Conservation (phyloP, 92 coral and sea anemone genomes). For the Heteractis magnifica region DNA sequence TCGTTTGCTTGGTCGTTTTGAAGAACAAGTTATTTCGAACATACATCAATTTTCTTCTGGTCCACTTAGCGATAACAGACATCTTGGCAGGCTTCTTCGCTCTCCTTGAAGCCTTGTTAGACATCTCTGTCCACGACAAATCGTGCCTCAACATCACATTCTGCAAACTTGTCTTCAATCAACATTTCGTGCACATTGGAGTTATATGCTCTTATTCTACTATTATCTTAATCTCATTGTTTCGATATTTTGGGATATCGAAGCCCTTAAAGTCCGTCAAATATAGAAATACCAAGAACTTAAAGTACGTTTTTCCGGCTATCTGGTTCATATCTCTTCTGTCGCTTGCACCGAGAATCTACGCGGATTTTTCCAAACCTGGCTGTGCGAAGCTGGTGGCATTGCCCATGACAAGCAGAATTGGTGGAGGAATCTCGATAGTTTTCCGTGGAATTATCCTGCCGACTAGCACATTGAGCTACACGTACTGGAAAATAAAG, state of each 20-base stretch:
- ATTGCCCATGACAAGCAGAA: slow-evolving; percentile 6
- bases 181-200: slow-evolving; percentile 23
- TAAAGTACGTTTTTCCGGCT: slow-evolving; percentile 15
- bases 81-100: slow-evolving; percentile 30
- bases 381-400: slow-evolving; percentile 14
- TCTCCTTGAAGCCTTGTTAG: slow-evolving; percentile 9
- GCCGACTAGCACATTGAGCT: slow-evolving; percentile 11
- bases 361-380: slow-evolving; percentile 16
- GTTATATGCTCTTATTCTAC: slow-evolving; percentile 22
- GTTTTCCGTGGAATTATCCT: slow-evolving; percentile 17
- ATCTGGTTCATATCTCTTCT: slow-evolving; percentile 21
- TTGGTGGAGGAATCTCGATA: slow-evolving; percentile 23
- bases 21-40: slow-evolving; percentile 25
- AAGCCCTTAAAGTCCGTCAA: slow-evolving; percentile 3
- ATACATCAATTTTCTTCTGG: slow-evolving; percentile 29
- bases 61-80: slow-evolving; percentile 29
- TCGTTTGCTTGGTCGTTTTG: slow-evolving; percentile 26
- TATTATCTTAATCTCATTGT: slow-evolving; percentile 9
- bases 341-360: slow-evolving; percentile 13
- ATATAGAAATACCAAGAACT: background rate
- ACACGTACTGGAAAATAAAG: slow-evolving; percentile 25
- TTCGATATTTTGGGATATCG: slow-evolving; percentile 17
- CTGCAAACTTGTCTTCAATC: slow-evolving; percentile 23
- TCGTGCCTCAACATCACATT: slow-evolving; percentile 1
- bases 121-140: background rate